Evolutionary conservation across 1,140 invertebrate species (phyloP), one percentile per base, ranked within the genome.

Genomic region (Scaptomyza pallida): DNA sequence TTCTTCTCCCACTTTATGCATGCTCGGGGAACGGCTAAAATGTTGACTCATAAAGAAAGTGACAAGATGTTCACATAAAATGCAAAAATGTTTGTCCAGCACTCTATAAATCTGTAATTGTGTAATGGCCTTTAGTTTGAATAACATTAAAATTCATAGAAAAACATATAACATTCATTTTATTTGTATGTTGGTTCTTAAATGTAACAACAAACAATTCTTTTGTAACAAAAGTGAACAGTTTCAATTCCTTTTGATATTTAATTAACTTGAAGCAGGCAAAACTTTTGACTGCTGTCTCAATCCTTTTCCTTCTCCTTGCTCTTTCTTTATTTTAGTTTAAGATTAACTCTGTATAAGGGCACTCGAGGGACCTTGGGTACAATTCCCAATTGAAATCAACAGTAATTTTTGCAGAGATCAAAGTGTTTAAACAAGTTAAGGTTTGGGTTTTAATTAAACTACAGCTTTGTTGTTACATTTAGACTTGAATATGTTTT

Each of bases 1-100:
- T 37, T 9, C 51, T 30, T 23, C 21, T 15, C 15, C 13, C 6
- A 33, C 35, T 35, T 64, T 44, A 41, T 55, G 10, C 3, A 1
- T 26, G 50, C 17, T 43, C 10, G 23, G 48, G 43, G 65, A 63
- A 43, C 43, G 59, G 44, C 50, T 17, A 40, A 43, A 19, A 41
- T 23, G 33, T 45, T 61, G 65, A 47, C 43, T 54, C 65, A 48
- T 48, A 63, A 63, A 69, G 35, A 40, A 69, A 43, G 33, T 62
- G 50, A 48, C 65, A 69, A 62, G 47, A 62, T 69, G 59, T 41
- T 54, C 3, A 13, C 47, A 47, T 45, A n/a, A 44, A 35, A 55
- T 8, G 13, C 35, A 41, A 50, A 26, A 40, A 30, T 65, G 16
- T 17, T 56, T 3, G 30, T 15, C 21, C 9, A 26, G 21, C 16